A percentile compares a stretch with the other conserved stretches of the same genome.
Conservation (phyloP, 2,888 invertebrate genomes). For the Carterocephalus palaemon region DNA sequence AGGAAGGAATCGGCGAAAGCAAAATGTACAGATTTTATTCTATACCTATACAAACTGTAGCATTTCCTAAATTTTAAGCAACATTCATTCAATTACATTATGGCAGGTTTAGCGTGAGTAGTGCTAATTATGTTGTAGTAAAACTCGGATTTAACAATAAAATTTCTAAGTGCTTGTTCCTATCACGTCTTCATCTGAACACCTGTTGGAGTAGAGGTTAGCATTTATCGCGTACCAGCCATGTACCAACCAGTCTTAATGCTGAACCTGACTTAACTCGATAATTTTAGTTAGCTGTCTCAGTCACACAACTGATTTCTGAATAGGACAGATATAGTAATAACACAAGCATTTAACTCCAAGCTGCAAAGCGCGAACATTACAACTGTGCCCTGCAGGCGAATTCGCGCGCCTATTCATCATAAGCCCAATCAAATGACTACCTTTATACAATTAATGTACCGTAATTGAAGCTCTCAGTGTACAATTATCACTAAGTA, state of each 20-base stretch:
- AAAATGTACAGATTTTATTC: too few species aligned
- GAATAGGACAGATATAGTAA: constrained; percentile 9
- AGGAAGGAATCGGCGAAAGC: too few species aligned
- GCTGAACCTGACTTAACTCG: constrained; percentile 6
- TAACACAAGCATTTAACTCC: constrained; percentile 21
- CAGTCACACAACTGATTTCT: neutral
- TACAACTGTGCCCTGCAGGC: constrained; percentile 21
- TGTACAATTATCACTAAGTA: constrained; percentile 16
- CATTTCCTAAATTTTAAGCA: too few species aligned
- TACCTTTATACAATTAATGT: constrained; percentile 23
- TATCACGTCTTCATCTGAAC: constrained; percentile 21
- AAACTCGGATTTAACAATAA: neutral
- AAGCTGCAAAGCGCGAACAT: constrained; percentile 19
- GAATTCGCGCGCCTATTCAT: constrained; percentile 23
- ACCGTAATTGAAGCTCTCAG: constrained; percentile 16
- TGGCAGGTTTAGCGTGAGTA: neutral
- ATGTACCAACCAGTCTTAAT: constrained; percentile 13
- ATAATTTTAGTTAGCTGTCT: constrained; percentile 7
- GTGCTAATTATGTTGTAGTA: neutral
- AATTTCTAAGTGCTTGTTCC: constrained; percentile 4
- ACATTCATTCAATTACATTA: too few species aligned
- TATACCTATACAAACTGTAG: too few species aligned
- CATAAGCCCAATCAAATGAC: constrained; percentile 26
- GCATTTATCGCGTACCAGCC: constrained; percentile 21
- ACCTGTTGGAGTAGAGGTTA: constrained; percentile 21